Evolutionary conservation across 2,888 invertebrate species (phyloP).

Genomic region (Ypsolopha sequella): DNA sequence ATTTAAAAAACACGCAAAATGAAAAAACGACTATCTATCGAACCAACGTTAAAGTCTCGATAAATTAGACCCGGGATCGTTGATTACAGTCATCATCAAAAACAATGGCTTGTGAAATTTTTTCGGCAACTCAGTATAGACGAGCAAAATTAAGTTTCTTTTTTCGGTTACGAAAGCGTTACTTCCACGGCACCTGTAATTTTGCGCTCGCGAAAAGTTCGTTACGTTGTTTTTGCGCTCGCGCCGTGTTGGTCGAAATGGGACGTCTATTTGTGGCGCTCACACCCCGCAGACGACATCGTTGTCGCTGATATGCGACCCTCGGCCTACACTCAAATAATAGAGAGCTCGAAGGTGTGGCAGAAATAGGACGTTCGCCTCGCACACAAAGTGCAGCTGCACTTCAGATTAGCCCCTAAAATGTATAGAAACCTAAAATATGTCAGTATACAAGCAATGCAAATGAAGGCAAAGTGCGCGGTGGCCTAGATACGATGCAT

Average conservation of each 20-base stretch:
- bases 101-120: too few relatives aligned
- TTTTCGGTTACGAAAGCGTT: slow-evolving; percentile 15
- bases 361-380: background rate
- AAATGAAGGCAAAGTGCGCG: slow-evolving; percentile 47
- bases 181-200: background rate
- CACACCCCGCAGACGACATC: slow-evolving; percentile 64
- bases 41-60: too few relatives aligned
- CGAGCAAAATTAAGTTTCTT: background rate
- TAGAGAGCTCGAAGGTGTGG: background rate
- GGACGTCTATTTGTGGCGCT: slow-evolving; percentile 63
- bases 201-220: background rate
- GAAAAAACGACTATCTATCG: too few relatives aligned
- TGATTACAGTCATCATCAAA: too few relatives aligned
- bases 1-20: too few relatives aligned
- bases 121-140: too few relatives aligned
- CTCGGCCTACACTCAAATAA: background rate
- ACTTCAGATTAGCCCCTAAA: background rate
- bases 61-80: too few relatives aligned
- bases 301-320: slow-evolving; percentile 13
- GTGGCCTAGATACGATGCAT: slow-evolving; percentile 57
- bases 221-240: slow-evolving; percentile 54
- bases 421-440: background rate
- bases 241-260: slow-evolving; percentile 59
- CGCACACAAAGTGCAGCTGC: background rate
- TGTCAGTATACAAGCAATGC: slow-evolving; percentile 13